These are phyloP conservation scores for Hipposideros armiger DNA, from an alignment of 2,113 vertebrate species.

Conservation along the genomic window DNA sequence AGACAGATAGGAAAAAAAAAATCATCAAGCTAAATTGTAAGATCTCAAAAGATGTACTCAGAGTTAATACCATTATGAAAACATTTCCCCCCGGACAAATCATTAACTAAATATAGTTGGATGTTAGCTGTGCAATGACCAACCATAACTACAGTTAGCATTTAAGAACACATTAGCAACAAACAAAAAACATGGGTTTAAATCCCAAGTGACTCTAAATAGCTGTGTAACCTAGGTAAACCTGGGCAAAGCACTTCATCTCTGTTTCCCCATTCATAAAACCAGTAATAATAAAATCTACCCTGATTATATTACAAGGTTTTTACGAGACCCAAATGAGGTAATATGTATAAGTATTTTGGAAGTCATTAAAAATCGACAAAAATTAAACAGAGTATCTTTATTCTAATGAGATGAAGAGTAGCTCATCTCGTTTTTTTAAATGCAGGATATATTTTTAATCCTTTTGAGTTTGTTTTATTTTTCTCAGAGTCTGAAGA, in stretches of 20 bases:
- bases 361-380: conserved; percentile 37
- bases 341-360: not conserved
- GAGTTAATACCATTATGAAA: conserved; percentile 14
- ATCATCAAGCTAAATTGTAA: not conserved
- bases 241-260: not conserved
- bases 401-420: conserved; percentile 21
- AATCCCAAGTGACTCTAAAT: not conserved
- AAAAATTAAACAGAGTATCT: not conserved
- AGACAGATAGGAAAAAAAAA: not conserved
- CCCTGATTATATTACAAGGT: not conserved
- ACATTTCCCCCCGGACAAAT: not conserved
- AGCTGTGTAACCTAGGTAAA: not conserved
- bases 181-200: not conserved
- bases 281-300: conserved; percentile 14
- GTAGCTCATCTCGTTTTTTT: not conserved
- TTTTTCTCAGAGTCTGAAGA: conserved; percentile 8
- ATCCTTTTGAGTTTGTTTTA: not conserved
- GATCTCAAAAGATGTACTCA: conserved; percentile 33
- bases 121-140: conserved; percentile 14
- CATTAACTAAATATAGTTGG: not conserved
- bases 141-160: not conserved
- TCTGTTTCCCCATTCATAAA: conserved; percentile 46
- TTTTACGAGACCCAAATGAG: conserved; percentile 40
- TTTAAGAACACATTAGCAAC: conserved; percentile 25
- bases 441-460: not conserved